These are phyloP conservation scores for Cynodonichthys magdalenae DNA, from an alignment of 2,797 vertebrate genomes.

Conservation along the genomic window DNA sequence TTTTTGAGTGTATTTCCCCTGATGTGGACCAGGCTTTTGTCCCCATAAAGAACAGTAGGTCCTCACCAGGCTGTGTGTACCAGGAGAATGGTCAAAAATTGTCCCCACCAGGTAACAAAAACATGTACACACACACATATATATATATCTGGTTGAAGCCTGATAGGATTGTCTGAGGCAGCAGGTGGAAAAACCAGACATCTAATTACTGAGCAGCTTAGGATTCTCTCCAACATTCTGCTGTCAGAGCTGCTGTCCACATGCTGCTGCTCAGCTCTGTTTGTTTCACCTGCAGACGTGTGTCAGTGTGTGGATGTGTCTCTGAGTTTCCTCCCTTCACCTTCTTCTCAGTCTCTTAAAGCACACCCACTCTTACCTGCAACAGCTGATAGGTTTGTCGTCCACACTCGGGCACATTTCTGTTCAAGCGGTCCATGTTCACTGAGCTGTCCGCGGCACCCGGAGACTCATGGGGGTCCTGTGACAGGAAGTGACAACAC, in stretches of 20 bases:
- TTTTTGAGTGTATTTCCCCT: too few relatives aligned
- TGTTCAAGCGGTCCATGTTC: constrained; percentile 85
- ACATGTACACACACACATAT: constrained; percentile 1
- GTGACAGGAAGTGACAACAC: constrained; percentile 33
- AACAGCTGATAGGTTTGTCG: constrained; percentile 80
- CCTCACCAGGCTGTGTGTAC: too few relatives aligned
- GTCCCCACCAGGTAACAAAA: neutral
- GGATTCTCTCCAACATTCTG: too few relatives aligned
- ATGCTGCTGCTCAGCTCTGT: neutral
- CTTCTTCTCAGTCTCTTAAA: too few relatives aligned
- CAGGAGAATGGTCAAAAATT: too few relatives aligned
- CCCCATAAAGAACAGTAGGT: too few relatives aligned
- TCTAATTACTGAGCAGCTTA: constrained; percentile 55
- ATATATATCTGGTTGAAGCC: constrained; percentile 9
- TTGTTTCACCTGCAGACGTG: neutral
- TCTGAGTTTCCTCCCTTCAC: too few relatives aligned
- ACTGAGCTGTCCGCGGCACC: constrained; percentile 51
- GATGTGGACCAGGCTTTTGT: too few relatives aligned
- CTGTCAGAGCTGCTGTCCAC: too few relatives aligned
- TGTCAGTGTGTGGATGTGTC: neutral
- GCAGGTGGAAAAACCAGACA: constrained; percentile 50
- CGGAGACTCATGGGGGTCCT: constrained; percentile 78
- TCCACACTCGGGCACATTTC: constrained; percentile 68
- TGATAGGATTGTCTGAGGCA: constrained; percentile 51
- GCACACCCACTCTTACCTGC: constrained; percentile 81